phyloP scores from a whole-genome alignment of 2,888 invertebrate genomes.

The Dryomyza anilis region DNA sequence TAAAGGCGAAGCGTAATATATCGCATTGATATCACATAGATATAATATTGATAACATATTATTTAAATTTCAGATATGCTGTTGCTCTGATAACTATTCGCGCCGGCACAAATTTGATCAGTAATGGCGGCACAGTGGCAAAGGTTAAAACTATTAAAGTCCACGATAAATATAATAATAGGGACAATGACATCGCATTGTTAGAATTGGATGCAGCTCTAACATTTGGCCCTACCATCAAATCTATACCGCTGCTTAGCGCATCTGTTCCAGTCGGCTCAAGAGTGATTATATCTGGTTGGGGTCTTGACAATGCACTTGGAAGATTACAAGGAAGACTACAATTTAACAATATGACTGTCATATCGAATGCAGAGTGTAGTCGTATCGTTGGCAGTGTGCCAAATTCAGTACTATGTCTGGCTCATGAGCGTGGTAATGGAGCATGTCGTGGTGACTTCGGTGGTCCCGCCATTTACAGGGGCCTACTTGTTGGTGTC shows the following conservation, averaged over 20 bases:
- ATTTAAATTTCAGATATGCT: slow-evolving; percentile 10
- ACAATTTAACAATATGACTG: slow-evolving; percentile 44
- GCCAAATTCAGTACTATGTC: slow-evolving; percentile 47
- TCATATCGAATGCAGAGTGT: slow-evolving; percentile 42
- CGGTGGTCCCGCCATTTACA: slow-evolving; percentile 56
- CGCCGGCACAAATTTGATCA: slow-evolving; percentile 44
- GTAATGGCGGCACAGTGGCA: slow-evolving; percentile 39
- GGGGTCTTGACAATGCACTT: slow-evolving; percentile 45
- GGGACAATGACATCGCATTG: slow-evolving; percentile 49
- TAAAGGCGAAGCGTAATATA: too few species aligned
- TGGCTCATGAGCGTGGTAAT: slow-evolving; percentile 40
- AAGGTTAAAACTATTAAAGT: slow-evolving; percentile 38
- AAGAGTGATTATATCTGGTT: slow-evolving; percentile 49
- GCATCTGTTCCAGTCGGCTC: slow-evolving; percentile 39
- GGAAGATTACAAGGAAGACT: slow-evolving; percentile 46
- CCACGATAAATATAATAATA: slow-evolving; percentile 44
- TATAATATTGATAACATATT: too few species aligned
- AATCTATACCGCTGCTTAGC: slow-evolving; percentile 44
- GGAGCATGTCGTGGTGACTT: slow-evolving; percentile 57
- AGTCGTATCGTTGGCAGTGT: slow-evolving; percentile 34
- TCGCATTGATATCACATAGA: too few species aligned
- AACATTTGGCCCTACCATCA: slow-evolving; percentile 35
- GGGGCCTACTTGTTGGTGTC: slow-evolving; percentile 48
- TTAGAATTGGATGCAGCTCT: slow-evolving; percentile 42
- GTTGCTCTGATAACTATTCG: slow-evolving; percentile 40